Evolutionary conservation across 2,113 vertebrate species (phyloP).

Genomic region (Pardalotus punctatus): DNA sequence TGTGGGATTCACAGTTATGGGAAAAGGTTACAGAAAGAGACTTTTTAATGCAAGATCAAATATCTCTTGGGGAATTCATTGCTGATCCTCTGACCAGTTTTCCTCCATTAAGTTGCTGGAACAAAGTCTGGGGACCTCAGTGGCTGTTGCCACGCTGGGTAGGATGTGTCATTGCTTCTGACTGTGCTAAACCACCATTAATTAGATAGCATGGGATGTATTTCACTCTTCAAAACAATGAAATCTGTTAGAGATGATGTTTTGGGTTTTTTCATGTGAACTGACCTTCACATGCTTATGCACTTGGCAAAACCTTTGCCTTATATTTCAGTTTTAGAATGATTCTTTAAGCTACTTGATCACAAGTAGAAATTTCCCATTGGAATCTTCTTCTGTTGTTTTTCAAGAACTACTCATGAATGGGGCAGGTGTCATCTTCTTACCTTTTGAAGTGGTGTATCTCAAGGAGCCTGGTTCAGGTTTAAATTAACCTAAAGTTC

Average conservation of each 20-base stretch:
- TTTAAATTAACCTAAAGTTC: neutral
- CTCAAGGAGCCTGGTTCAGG: neutral
- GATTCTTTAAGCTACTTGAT: neutral
- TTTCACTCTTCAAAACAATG: neutral
- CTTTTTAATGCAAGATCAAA: neutral
- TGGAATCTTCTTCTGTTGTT: neutral
- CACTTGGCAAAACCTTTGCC: neutral
- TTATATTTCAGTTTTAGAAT: neutral
- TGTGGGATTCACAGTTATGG: neutral
- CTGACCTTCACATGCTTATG: neutral
- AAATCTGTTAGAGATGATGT: neutral
- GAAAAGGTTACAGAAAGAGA: neutral
- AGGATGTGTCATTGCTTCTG: neutral
- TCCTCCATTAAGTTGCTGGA: neutral
- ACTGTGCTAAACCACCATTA: neutral
- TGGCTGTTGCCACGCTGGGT: neutral
- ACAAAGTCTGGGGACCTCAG: neutral
- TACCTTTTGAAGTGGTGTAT: neutral
- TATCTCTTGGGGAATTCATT: neutral
- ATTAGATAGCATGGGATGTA: neutral
- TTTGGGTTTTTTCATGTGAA: neutral
- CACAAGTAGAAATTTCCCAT: neutral
- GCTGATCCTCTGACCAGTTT: neutral
- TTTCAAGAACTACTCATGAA: neutral
- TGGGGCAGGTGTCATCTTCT: neutral